These are phyloP conservation scores for Pseudochirops cupreus DNA, from an alignment of 2,797 vertebrate species.

Conservation along the genomic window DNA sequence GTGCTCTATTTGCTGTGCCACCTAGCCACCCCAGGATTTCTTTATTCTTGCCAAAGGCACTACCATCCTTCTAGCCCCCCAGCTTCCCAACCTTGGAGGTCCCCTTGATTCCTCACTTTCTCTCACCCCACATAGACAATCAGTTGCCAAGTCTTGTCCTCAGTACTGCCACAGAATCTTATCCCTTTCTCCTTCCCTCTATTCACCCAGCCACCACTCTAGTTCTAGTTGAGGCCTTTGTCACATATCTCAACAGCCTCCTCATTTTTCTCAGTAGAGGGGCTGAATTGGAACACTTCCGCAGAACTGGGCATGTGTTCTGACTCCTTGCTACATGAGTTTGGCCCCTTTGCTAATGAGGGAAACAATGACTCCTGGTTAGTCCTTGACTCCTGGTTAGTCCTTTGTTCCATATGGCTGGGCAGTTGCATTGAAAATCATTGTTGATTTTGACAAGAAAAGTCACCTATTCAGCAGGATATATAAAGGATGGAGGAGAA, in stretches of 20 bases:
- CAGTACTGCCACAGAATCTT: neutral
- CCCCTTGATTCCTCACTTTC: neutral
- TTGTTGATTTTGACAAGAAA: too few relatives aligned
- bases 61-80: too few relatives aligned
- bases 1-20: too few relatives aligned
- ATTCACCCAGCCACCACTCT: neutral
- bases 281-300: neutral
- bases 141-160: neutral
- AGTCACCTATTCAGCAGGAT: neutral
- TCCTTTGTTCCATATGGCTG: neutral
- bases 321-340: neutral
- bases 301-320: neutral
- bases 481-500: neutral
- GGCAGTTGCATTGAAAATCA: neutral
- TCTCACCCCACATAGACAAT: too few relatives aligned
- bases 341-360: neutral
- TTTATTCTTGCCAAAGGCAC: too few relatives aligned
- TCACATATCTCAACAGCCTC: neutral
- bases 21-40: too few relatives aligned
- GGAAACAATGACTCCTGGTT: neutral
- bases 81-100: too few relatives aligned
- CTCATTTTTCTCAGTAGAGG: neutral
- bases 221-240: neutral
- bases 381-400: neutral
- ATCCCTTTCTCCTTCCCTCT: neutral